Evolutionary conservation across 2,888 invertebrate species (phyloP), one percentile per base, ranked within the genome.

Genomic region (Hirudinaria manillensis): DNA sequence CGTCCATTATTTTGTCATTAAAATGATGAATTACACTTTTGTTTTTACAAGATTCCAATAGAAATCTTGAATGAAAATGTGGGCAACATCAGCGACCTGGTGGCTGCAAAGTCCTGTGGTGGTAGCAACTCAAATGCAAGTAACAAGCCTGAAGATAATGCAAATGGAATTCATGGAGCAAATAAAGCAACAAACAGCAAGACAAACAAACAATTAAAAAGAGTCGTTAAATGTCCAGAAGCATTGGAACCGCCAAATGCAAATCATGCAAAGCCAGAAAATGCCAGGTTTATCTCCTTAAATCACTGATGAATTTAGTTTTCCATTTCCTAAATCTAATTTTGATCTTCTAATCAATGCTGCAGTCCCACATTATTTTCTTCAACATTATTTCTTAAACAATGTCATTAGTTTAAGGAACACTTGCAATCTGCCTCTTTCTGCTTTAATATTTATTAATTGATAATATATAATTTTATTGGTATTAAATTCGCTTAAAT

Each of bases 261-360:
- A 68, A 68, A 68, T 68, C 68, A 68, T 24, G 68, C 68, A n/a
- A 68, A 68, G 21, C 29, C 68, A 10, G 32, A 34, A 24, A 34
- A 2, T 3, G 34, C n/a, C n/a, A 68, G 36, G 68, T 68, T 32
- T 68, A 19, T 68, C 34, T 1, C 29, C 27, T 68, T 27, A 32
- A 32, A 32, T 67, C 21, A 19, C 32, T 68, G 32, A 68, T 68
- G 32, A 6, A 65, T 34, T 34, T 68, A 3, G 3, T 68, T 68
- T 68, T 68, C 10, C 1, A 16, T 4, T 16, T 21, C n/a, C 13
- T 61, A 29, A 16, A 27, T 61, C n/a, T 13, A 1, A 27, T 24
- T 61, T 61, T 53, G 53, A 53, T 16, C n/a, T n/a, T n/a, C n/a
- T n/a, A n/a, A n/a, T n/a, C n/a, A n/a, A n/a, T n/a, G n/a, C n/a